Base-by-base conservation (phyloP, 2,888 invertebrate genomes). In the Uropetala carovei region DNA sequence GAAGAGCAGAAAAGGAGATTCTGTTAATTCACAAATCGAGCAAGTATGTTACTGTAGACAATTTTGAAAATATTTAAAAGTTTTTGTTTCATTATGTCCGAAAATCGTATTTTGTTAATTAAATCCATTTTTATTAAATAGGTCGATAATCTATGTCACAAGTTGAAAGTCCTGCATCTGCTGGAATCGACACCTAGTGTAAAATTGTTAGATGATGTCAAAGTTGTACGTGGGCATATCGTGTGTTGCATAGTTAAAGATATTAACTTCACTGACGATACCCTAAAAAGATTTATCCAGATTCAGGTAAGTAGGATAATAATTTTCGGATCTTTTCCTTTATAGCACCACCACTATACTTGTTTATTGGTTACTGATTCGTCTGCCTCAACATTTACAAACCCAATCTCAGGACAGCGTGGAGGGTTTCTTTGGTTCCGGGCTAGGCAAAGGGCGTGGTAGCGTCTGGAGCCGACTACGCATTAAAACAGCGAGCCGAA, bases 211-310 rank as follows among this genome's bases (percentile, higher is more conserved):
- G 94, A 95, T n/a, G 58, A 85, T 43, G 96, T 97, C 0, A 96
- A 96, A 91, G 94, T 94, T 68, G 96, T 98, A 43, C 96, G 98
- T 92, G 97, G 97, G 0, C 96, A 96, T 94, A 97, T 98, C 93
- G 95, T 97, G 16, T 97, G 97, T 94, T 98, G 98, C 94, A 95
- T 98, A 16, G 95, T 98, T 0, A 96, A 95, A 92, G 96, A 97
- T 93, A 93, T 98, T 16, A 95, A 95, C 81, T 97, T 98, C 93
- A 96, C 96, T 0, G 96, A 96, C 56, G 95, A 95, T 0, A 95
- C 95, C n/a, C 97, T 97, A 93, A 98, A 97, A 94, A 97, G 97
- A 94, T 98, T 98, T 94, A 97, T 98, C 93, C 97, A 97, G 94
- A 94, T 98, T 94, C 98, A 96, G 93, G 94, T 94, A 93, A 93